Conservation (phyloP, 2,888 invertebrate genomes). For the Caenorhabditis parvicauda region DNA sequence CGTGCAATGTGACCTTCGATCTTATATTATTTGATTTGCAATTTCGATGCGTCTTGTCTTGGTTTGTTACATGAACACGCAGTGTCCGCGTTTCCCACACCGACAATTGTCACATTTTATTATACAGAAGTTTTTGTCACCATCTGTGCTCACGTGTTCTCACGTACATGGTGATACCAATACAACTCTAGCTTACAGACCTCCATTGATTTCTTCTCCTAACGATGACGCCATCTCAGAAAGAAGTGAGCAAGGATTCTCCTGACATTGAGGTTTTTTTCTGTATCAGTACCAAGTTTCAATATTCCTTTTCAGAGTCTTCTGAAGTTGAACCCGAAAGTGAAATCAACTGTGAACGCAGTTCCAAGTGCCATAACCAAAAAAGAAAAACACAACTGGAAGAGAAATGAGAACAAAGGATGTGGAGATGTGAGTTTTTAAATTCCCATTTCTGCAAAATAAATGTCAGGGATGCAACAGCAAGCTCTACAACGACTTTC, state of each 20-base stretch:
- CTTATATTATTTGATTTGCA: too few species aligned
- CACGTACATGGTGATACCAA: too few species aligned
- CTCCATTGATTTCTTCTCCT: too few species aligned
- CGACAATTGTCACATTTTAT: too few species aligned
- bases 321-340: constrained; percentile 80
- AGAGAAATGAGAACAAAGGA: constrained; percentile 81
- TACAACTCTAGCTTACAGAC: too few species aligned
- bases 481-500: constrained; percentile 80
- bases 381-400: constrained; percentile 87
- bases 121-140: too few species aligned
- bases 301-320: constrained; percentile 74
- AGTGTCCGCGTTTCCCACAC: too few species aligned
- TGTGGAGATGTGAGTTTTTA: constrained; percentile 71
- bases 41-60: too few species aligned
- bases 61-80: too few species aligned
- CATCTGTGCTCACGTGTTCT: too few species aligned
- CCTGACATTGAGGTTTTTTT: constrained; percentile 43
- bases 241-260: constrained; percentile 39
- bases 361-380: constrained; percentile 84
- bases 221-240: too few species aligned
- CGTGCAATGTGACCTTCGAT: too few species aligned
- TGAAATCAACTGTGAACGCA: constrained; percentile 75
- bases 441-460: neutral
- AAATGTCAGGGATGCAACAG: constrained; percentile 24
- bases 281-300: constrained; percentile 5